Conservation (phyloP, 1,140 invertebrate species). For the Schlechtendalia chinensis region DNA sequence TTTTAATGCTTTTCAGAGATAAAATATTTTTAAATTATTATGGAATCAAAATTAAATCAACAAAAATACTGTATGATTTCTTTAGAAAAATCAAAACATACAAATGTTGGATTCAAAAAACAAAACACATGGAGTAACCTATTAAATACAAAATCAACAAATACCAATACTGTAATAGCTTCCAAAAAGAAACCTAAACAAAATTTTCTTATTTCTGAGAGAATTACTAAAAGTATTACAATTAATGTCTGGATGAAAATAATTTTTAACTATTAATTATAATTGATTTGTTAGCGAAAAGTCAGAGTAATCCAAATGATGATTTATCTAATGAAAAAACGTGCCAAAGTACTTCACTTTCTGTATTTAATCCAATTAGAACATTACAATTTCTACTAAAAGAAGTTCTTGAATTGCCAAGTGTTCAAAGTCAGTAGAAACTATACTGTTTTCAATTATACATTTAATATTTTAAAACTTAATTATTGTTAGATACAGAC, state of each 20-base stretch:
- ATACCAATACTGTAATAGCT: neutral
- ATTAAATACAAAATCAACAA: conserved; percentile 13
- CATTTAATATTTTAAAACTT: neutral
- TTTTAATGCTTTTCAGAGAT: neutral
- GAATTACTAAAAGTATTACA: neutral
- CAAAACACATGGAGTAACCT: conserved; percentile 36
- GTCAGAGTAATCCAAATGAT: conserved; percentile 20
- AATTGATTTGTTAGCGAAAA: neutral
- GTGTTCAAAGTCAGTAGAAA: conserved; percentile 27
- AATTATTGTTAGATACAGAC: conserved; percentile 2
- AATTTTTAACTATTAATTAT: conserved; percentile 12
- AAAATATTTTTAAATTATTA: conserved; percentile 2
- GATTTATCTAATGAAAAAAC: neutral
- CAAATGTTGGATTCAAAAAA: neutral
- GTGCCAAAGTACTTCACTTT: conserved; percentile 10
- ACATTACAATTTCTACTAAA: conserved; percentile 45
- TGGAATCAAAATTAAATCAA: conserved; percentile 26
- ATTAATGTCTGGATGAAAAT: neutral
- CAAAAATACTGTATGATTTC: conserved; percentile 22
- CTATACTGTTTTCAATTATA: neutral
- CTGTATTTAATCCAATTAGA: conserved; percentile 37
- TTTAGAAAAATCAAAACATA: conserved; percentile 15
- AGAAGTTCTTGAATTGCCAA: conserved; percentile 14
- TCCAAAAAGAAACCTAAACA: neutral
- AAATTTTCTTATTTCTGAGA: neutral